Percentiles rank a stretch among this genome's conserved stretches.
Evolutionary conservation across 1,140 invertebrate genomes (phyloP).

Genomic region (Diuraphis noxia): DNA sequence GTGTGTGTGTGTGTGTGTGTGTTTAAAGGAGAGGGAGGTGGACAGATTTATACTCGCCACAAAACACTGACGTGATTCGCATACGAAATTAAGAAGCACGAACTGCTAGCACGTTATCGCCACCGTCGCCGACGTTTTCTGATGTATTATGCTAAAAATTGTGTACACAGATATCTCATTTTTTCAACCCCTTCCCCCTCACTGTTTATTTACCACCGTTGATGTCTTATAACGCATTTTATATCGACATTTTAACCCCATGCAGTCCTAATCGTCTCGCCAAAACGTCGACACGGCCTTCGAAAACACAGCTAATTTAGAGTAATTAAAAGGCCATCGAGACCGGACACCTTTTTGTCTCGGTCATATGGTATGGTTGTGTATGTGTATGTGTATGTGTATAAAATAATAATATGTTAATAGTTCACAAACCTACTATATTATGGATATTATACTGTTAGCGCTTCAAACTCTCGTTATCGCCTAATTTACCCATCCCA

Average conservation of each 20-base stretch:
- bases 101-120: conserved; percentile 24
- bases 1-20: neutral
- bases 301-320: neutral
- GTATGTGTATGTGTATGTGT: neutral
- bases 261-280: neutral
- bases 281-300: neutral
- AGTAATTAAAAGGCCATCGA: neutral
- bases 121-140: neutral
- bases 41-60: conserved; percentile 25
- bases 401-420: neutral
- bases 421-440: neutral
- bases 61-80: conserved; percentile 31
- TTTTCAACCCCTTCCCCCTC: neutral
- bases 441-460: neutral
- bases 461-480: neutral
- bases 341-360: neutral
- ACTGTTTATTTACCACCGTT: neutral
- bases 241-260: neutral
- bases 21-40: neutral
- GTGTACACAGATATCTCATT: conserved; percentile 3
- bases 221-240: neutral
- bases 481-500: neutral
- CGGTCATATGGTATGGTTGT: neutral
- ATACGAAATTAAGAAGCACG: conserved; percentile 30
- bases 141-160: conserved; percentile 45